Base-by-base conservation (phyloP, 2,113 vertebrate species). In the Heterotilapia buettikoferi region DNA sequence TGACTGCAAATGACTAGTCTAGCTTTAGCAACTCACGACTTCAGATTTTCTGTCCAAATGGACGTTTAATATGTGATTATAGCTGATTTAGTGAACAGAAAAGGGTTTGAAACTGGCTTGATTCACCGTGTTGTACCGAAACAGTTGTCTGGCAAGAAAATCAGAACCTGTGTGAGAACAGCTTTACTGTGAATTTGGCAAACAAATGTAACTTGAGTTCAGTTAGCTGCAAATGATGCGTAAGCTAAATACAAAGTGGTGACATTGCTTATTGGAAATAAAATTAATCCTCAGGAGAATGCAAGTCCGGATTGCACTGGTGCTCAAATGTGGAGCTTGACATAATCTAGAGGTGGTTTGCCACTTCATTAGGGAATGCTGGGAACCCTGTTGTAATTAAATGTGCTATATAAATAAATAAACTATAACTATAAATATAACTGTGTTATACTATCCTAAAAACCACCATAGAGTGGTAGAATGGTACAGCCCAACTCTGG, bases 61-160 rank as follows among this genome's bases (percentile, higher is more conserved):
- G 24, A 29, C 8, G 1, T 45, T 71, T 24, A 16, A 3, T 24
- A 26, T 73, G n/a, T 43, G 13, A 45, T 26, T 26, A 18, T 0
- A 73, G 13, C 4, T 73, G 38, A 43, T 43, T 29, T 5, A 47
- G 71, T 29, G 14, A 76, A 19, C 8, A 76, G 68, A 29, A 76
- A 29, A 3, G 9, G 68, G 68, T 47, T 76, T 11, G 9, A 76
- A 47, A 76, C 24, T 76, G 24, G 40, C 9, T 76, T 4, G 5
- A 3, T 45, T 43, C 36, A 71, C 5, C 1, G 5, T 26, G 12
- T 26, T 0, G 38, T 10, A 26, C 68, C 2, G 1, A 26, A 26
- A 71, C 38, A 43, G 66, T 24, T 43, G n/a, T 71, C n/a, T 4
- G 66, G 38, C 38, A 9, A 24, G 21, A 43, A 43, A 16, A 45